Evolutionary conservation across 1,140 invertebrate genomes (phyloP).

Genomic region (Diuraphis noxia): DNA sequence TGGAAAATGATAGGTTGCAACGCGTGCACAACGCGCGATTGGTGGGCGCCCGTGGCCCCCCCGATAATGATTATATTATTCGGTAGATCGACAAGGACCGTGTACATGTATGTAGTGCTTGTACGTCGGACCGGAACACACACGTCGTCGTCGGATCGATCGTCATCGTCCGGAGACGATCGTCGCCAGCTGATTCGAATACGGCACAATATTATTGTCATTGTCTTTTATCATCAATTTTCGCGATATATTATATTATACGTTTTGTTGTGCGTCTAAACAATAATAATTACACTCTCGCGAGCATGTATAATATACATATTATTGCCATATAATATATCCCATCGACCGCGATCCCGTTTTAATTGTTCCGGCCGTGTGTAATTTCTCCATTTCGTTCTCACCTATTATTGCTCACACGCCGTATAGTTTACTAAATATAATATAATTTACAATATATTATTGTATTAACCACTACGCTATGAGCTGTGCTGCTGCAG

Average conservation of each 20-base stretch:
- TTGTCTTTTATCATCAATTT: too few species aligned
- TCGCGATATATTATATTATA: neutral
- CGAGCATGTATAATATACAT: neutral
- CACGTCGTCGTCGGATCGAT: conserved; percentile 30
- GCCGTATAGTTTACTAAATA: neutral
- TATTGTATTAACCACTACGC: neutral
- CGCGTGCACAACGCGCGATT: neutral
- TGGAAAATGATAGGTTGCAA: conserved; percentile 21
- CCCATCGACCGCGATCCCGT: neutral
- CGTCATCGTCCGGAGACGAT: neutral
- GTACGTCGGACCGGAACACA: conserved; percentile 12
- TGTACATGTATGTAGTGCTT: too few species aligned
- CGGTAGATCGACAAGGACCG: conserved; percentile 7
- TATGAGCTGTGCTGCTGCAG: too few species aligned
- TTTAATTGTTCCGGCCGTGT: conserved; percentile 35
- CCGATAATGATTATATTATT: conserved; percentile 38
- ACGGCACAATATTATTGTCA: neutral
- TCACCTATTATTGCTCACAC: conserved; percentile 3
- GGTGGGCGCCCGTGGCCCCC: conserved; percentile 18
- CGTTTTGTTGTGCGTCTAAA: neutral
- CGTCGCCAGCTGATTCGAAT: neutral
- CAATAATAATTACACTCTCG: neutral
- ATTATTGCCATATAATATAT: neutral
- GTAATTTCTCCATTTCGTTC: neutral
- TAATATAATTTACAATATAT: neutral